phyloP scores from a whole-genome alignment of 2,797 vertebrate species.

The Tragelaphus oryx region DNA sequence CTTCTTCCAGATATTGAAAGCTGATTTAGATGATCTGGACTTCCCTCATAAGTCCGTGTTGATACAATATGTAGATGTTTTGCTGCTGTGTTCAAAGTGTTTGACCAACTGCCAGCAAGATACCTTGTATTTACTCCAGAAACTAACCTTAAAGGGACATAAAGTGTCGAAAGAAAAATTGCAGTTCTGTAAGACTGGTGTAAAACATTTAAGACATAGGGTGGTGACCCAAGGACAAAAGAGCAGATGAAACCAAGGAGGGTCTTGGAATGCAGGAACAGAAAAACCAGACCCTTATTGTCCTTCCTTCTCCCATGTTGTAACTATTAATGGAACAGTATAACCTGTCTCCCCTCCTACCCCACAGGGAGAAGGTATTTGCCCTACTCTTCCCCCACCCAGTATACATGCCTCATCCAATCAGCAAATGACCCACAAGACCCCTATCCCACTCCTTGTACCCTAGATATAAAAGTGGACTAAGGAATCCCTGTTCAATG shows the following conservation, averaged over 20 bases:
- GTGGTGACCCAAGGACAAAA: neutral
- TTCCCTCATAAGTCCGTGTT: neutral
- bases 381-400: neutral
- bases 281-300: neutral
- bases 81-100: neutral
- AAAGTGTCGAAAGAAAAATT: neutral
- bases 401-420: neutral
- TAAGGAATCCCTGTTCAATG: neutral
- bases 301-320: neutral
- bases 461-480: neutral
- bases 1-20: neutral
- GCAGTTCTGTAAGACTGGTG: neutral
- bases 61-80: neutral
- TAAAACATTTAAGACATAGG: neutral
- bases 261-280: neutral
- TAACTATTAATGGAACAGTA: neutral
- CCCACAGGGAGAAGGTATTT: neutral
- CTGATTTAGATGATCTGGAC: neutral
- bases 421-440: neutral
- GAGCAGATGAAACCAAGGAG: neutral
- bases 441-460: neutral
- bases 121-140: neutral
- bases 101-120: neutral
- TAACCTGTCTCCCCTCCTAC: neutral
- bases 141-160: neutral